These are phyloP conservation scores for Eubasilissa splendida DNA, from an alignment of 2,888 invertebrate genomes.

Conservation along the genomic window DNA sequence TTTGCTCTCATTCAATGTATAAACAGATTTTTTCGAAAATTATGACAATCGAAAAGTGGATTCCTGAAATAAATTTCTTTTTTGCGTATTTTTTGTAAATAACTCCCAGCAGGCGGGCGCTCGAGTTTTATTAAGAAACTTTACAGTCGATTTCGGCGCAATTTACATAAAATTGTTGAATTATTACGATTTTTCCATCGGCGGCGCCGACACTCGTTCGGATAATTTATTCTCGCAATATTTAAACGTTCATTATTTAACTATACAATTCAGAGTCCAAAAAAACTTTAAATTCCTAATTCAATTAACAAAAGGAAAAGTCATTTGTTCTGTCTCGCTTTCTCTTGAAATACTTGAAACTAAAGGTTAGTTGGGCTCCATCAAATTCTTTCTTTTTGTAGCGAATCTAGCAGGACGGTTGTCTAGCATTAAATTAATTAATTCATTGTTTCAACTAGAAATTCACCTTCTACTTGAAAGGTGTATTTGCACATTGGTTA, in stretches of 20 bases:
- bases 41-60: constrained; percentile 8
- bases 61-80: not conserved
- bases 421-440: too few species aligned
- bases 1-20: not conserved
- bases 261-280: not conserved
- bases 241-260: constrained; percentile 6
- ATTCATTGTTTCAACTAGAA: too few species aligned
- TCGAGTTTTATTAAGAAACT: constrained; percentile 3
- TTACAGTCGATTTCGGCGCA: constrained; percentile 5
- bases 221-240: constrained; percentile 8
- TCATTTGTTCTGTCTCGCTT: too few species aligned
- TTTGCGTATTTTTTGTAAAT: constrained; percentile 7
- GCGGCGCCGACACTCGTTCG: not conserved
- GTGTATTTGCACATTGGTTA: too few species aligned
- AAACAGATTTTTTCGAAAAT: not conserved
- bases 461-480: too few species aligned
- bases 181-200: constrained; percentile 4
- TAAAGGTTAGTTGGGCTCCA: too few species aligned
- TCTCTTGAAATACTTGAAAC: too few species aligned
- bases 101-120: not conserved
- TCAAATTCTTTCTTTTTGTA: too few species aligned
- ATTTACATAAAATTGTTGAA: constrained; percentile 12
- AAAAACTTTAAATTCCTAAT: too few species aligned
- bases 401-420: too few species aligned
- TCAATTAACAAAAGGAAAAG: too few species aligned